These are phyloP conservation scores for Telmatherina bonti DNA, from an alignment of 2,797 vertebrate species.

Conservation along the genomic window DNA sequence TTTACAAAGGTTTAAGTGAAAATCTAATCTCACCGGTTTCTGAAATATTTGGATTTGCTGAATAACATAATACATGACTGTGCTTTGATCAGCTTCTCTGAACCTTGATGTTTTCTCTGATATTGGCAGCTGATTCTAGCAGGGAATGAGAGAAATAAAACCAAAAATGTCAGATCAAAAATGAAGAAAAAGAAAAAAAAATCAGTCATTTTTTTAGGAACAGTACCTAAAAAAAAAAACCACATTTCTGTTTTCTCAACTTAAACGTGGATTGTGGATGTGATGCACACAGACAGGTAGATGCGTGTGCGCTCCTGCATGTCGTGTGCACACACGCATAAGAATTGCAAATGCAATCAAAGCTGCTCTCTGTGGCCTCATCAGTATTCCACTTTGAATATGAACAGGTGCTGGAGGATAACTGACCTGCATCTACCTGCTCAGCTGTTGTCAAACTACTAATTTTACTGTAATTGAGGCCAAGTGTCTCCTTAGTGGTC, in stretches of 20 bases:
- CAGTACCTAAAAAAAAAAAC: constrained; percentile 21
- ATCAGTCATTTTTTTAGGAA: neutral
- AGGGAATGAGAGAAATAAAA: constrained; percentile 15
- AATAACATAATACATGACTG: constrained; percentile 4
- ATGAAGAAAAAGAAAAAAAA: neutral
- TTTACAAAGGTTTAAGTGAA: neutral
- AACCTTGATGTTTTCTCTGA: constrained; percentile 8
- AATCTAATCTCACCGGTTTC: neutral
- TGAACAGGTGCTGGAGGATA: constrained; percentile 66
- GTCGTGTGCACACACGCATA: constrained; percentile 15
- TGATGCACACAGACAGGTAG: neutral
- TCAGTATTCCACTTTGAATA: constrained; percentile 62
- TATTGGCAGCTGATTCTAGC: constrained; percentile 17
- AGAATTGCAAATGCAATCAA: constrained; percentile 79
- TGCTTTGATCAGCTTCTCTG: constrained; percentile 18
- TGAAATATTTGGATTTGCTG: constrained; percentile 18
- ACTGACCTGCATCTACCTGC: constrained; percentile 70
- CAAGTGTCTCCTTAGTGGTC: constrained; percentile 58
- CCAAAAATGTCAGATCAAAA: constrained; percentile 9
- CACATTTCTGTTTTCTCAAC: constrained; percentile 12
- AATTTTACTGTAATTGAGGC: constrained; percentile 70
- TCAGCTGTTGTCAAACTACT: constrained; percentile 72
- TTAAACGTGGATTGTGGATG: neutral
- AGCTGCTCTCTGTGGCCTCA: constrained; percentile 46
- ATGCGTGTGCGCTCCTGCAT: neutral